Evolutionary conservation across 2,113 vertebrate species (phyloP), one percentile per base, ranked within the genome.

Genomic region (Rhea americana): DNA sequence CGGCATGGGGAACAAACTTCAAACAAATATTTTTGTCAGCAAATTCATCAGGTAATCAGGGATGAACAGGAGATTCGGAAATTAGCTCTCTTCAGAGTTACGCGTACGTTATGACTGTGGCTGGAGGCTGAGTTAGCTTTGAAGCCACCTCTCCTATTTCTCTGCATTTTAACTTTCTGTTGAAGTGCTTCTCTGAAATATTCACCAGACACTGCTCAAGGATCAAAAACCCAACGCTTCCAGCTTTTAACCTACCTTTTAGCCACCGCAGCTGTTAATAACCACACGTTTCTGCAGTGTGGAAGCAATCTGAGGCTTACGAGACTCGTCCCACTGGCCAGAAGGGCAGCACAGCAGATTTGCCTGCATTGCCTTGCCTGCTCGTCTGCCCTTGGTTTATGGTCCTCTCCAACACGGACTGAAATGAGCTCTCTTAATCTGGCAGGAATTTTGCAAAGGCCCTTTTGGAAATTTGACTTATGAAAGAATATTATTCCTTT

Each of bases 381-480:
- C 50, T 6, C 3, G 17, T 10, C 50, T 81, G 65, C 8, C 21
- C 26, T 35, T 48, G 45, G 3, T 32, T 81, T 24, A 9, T 1
- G 3, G 9, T 26, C 30, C 50, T 24, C 26, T 73, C 47, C 43
- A 66, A 5, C 21, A 65, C 0, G 4, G 78, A 72, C 70, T 95
- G 74, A 95, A 95, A 91, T 50, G 86, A 96, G 72, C 78, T 92
- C 68, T 9, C 30, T 43, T n/a, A 21, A 37, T 37, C 45, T 14
- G 7, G 5, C 4, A 30, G n/a, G 0, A 14, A 4, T 48, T 87
- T 16, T 79, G 86, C 58, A 87, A 92, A 78, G 56, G 61, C 80
- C 90, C 88, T 91, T 80, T 73, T 82, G 87, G 17, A 45, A 91
- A 90, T 87, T n/a, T 91, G 82, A 87, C 62, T 85, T 85, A 17